Evolutionary conservation across 1,140 invertebrate species (phyloP), one percentile per base, ranked within the genome.

Genomic region (Centruroides vittatus): DNA sequence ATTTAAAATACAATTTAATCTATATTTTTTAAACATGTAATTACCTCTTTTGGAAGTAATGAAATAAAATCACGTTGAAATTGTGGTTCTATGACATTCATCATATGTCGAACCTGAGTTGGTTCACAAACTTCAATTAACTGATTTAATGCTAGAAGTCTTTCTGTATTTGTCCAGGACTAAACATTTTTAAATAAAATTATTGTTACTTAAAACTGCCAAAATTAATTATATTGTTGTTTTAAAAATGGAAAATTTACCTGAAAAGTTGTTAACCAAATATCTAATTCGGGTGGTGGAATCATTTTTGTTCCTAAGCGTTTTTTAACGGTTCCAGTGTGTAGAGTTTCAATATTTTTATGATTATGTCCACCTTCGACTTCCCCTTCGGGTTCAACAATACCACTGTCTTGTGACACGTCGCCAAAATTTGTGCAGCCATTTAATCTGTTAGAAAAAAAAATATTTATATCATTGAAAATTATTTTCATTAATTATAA

Each of bases 21-120:
- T 23, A 23, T 23, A 23, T 23, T 23, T 23, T 23, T 23, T 23
- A 23, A 23, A 23, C 23, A 23, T 23, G 23, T 23, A 23, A 23
- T 23, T 23, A 84, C 82, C 76, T 99, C 95, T 75, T 90, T 89
- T 6, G 95, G 95, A 67, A 98, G 75, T 48, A 97, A 76, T 1
- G 92, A 96, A 67, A 98, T 97, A 70, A 98, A 98, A 74, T 99
- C 95, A 54, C 93, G 79, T 74, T 99, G 94, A 74, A 99, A 97
- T 68, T 96, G 88, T 1, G 95, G 96, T 74, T 98, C 93, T 65
- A 99, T 98, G 9, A 95, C 85, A 73, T 92, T 86, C 88, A 97
- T 95, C 85, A 96, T 89, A 72, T 94, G 86, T 50, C 92, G 83
- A 3, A 96, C 90, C 78, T 97, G 90, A 47, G 88, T 87, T 6